These are phyloP conservation scores for Pseudococcus viburni DNA, from an alignment of 2,888 invertebrate species.

Conservation along the genomic window DNA sequence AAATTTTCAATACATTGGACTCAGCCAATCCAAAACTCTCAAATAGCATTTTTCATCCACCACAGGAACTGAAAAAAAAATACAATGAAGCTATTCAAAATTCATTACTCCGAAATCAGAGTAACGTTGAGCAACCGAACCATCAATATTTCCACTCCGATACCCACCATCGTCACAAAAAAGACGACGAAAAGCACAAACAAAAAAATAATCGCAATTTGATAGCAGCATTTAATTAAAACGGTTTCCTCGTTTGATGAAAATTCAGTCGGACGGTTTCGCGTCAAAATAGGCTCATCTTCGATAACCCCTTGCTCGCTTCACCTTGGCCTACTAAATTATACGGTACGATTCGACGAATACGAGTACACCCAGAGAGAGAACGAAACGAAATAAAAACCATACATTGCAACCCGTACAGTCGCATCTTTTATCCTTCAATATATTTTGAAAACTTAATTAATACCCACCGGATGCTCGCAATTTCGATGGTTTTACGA, in stretches of 20 bases:
- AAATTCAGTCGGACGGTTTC: background rate
- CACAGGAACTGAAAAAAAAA: too few species aligned
- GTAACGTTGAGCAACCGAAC: too few species aligned
- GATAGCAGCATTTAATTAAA: background rate
- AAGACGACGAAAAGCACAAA: too few species aligned
- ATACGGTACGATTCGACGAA: conserved; percentile 5
- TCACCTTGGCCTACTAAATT: background rate
- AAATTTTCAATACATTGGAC: too few species aligned
- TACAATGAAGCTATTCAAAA: too few species aligned
- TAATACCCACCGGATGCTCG: conserved; percentile 49
- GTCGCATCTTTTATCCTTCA: conserved; percentile 32
- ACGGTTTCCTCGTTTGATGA: background rate
- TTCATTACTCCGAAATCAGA: too few species aligned
- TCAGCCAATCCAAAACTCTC: too few species aligned
- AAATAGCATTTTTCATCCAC: too few species aligned
- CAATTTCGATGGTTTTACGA: conserved; percentile 48
- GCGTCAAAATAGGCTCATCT: background rate
- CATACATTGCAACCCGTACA: background rate
- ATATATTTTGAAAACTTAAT: conserved; percentile 50
- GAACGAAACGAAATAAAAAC: background rate
- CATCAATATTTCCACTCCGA: too few species aligned
- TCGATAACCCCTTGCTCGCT: background rate
- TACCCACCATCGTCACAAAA: too few species aligned
- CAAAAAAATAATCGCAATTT: too few species aligned
- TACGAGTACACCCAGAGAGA: background rate